Base-by-base conservation (phyloP, 2,113 vertebrate species). In the Ceyx melanurus region DNA sequence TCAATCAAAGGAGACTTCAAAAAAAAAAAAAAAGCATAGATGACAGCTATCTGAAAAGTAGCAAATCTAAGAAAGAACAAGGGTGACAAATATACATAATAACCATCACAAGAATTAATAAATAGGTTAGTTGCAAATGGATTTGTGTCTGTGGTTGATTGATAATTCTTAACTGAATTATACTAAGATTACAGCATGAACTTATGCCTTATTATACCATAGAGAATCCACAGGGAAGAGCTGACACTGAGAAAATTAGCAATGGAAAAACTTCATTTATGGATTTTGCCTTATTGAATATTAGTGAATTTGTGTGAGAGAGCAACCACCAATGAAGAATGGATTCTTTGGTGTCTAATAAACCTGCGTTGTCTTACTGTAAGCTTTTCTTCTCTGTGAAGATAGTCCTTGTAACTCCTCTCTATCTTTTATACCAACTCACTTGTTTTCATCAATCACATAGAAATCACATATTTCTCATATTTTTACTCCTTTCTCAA, bases 151-250 rank as follows among this genome's bases (percentile, higher is more conserved):
- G 33, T n/a, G 14, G 8, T 83, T 90, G 68, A 74, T 14, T 81
- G 68, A 78, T 88, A 90, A 26, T 81, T 94, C 61, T 81, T 88
- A 70, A 58, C 43, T 70, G 56, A 92, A 74, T 77, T 86, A 60
- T 12, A 66, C 28, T 66, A 35, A 85, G 37, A 92, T 45, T 83
- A n/a, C 37, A 83, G 21, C 15, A 68, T 25, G 58, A 82, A 85
- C 35, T 64, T 28, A 6, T 56, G 17, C 14, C 20, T 70, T 89
- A 73, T 61, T 83, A 45, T 6, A 57, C 22, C 21, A 31, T 5
- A 65, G 21, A 82, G n/a, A 68, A 80, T 68, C 56, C 73, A 54
- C 25, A 67, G 35, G 57, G 43, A 74, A 54, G 22, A 80, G 40
- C 11, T 81, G 68, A 23, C 20, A 31, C 80, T 86, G 80, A 80